phyloP scores from a whole-genome alignment of 2,797 vertebrate genomes.

The Oryzias sinensis region DNA sequence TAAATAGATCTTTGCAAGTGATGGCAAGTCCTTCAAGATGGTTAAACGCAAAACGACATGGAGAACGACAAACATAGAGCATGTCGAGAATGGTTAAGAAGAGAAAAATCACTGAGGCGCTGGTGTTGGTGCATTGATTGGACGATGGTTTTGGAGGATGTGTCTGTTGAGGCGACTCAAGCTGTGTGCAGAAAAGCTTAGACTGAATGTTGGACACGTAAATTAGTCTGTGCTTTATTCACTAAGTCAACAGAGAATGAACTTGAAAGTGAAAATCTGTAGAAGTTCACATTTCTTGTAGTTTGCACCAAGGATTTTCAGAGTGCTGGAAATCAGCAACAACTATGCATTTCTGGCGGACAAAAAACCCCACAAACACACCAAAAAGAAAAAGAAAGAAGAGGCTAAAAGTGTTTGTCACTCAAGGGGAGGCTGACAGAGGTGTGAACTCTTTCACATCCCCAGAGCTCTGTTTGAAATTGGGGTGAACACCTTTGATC shows the following conservation, averaged over 20 bases:
- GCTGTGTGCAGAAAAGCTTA: conserved; percentile 25
- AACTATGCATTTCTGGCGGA: no score
- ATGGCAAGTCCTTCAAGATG: conserved; percentile 16
- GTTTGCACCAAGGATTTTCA: conserved; percentile 10
- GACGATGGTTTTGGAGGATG: conserved; percentile 40
- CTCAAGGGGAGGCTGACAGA: conserved; percentile 44
- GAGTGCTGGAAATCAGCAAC: no score
- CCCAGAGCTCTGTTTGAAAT: conserved; percentile 55
- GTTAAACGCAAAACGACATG: conserved; percentile 28
- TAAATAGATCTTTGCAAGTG: conserved; percentile 34
- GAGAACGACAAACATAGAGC: conserved; percentile 14
- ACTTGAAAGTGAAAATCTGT: conserved; percentile 25
- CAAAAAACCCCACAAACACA: conserved; percentile 43
- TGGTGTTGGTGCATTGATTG: conserved; percentile 8
- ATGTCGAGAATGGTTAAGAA: conserved; percentile 22
- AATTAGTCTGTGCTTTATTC: conserved; percentile 11
- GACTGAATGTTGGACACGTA: conserved; percentile 39
- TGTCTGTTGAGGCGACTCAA: conserved; percentile 26
- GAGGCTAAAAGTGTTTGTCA: conserved; percentile 52
- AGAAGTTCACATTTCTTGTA: conserved; percentile 18
- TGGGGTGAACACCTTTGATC: conserved; percentile 73
- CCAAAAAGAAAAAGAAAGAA: conserved; percentile 19
- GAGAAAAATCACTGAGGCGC: conserved; percentile 21
- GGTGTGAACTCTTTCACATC: conserved; percentile 40
- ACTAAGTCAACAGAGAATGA: conserved; percentile 26